These are phyloP conservation scores for Alcis repandata DNA, from an alignment of 2,888 invertebrate genomes.

Conservation along the genomic window DNA sequence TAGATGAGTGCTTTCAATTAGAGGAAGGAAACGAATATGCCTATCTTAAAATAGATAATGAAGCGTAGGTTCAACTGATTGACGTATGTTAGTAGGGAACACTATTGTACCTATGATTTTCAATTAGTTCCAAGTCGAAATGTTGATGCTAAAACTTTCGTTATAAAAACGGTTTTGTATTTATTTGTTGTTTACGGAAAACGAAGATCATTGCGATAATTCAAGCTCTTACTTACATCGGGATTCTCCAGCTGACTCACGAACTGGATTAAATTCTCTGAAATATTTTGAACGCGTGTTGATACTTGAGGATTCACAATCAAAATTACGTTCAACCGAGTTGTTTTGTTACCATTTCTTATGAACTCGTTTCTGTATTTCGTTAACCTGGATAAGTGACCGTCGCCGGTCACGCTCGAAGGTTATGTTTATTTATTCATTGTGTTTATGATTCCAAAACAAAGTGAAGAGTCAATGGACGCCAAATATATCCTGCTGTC, in stretches of 20 bases:
- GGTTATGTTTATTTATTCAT: constrained; percentile 34
- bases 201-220: constrained; percentile 44
- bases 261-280: constrained; percentile 46
- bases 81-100: constrained; percentile 12
- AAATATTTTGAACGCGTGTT: constrained; percentile 51
- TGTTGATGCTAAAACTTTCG: not conserved
- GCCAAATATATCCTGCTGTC: constrained; percentile 18
- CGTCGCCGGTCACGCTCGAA: constrained; percentile 28
- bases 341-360: constrained; percentile 30
- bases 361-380: constrained; percentile 28
- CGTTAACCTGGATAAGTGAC: constrained; percentile 34
- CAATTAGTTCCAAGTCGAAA: not conserved
- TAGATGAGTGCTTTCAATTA: constrained; percentile 32
- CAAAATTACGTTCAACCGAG: constrained; percentile 28
- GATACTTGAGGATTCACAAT: constrained; percentile 19
- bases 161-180: constrained; percentile 46
- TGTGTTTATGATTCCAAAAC: constrained; percentile 31
- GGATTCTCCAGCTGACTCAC: constrained; percentile 53
- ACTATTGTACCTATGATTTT: constrained; percentile 5
- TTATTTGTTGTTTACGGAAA: constrained; percentile 57
- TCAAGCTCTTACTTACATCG: constrained; percentile 43
- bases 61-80: constrained; percentile 20
- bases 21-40: constrained; percentile 25
- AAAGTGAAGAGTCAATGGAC: constrained; percentile 23
- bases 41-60: constrained; percentile 23